Evolutionary conservation across 2,797 vertebrate species (phyloP).

Genomic region (Pseudomugil tenellus): DNA sequence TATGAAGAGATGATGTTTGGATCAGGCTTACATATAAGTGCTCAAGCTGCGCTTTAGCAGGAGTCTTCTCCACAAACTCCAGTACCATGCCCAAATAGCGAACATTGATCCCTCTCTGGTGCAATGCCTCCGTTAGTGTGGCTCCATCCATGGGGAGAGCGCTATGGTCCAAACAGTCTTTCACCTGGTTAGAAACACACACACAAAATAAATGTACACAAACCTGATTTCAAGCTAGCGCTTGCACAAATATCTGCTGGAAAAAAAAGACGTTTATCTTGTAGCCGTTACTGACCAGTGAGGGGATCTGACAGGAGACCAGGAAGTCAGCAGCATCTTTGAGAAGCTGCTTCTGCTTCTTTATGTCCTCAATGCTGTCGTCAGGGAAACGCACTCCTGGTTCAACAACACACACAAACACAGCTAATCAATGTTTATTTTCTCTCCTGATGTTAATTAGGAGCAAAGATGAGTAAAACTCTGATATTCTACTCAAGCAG

Average conservation of each 20-base stretch:
- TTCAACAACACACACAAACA: slow-evolving; percentile 27
- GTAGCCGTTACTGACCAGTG: slow-evolving; percentile 86
- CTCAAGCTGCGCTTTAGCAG: slow-evolving; percentile 89
- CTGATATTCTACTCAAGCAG: neutral
- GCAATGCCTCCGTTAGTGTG: slow-evolving; percentile 92
- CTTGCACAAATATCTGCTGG: neutral
- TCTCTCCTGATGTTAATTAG: neutral
- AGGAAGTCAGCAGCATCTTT: slow-evolving; percentile 95
- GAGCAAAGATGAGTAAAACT: neutral
- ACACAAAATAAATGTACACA: neutral
- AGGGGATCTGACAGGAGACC: slow-evolving; percentile 95
- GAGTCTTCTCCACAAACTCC: slow-evolving; percentile 88
- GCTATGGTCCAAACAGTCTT: slow-evolving; percentile 95
- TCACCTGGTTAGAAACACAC: slow-evolving; percentile 83
- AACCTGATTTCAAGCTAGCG: neutral
- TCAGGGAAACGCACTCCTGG: slow-evolving; percentile 94
- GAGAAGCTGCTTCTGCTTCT: slow-evolving; percentile 95
- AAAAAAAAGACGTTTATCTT: neutral
- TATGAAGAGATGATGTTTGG: neutral
- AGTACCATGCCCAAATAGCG: slow-evolving; percentile 94
- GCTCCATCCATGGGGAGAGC: slow-evolving; percentile 96
- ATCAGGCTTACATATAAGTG: slow-evolving; percentile 90
- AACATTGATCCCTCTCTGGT: slow-evolving; percentile 96
- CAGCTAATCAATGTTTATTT: neutral
- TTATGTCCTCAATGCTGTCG: slow-evolving; percentile 87